Percentiles rank a stretch among this genome's conserved stretches.
Evolutionary conservation across 1,140 invertebrate species (phyloP).

Genomic region (Panulirus ornatus): DNA sequence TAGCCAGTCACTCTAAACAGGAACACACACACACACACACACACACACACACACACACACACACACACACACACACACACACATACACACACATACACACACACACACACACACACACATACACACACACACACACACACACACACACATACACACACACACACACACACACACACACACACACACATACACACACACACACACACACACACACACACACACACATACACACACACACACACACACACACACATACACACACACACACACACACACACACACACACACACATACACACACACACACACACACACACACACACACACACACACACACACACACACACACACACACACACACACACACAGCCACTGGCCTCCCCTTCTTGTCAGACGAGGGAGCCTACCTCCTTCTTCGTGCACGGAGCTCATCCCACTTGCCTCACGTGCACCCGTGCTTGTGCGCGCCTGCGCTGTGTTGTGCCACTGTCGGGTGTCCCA

Average conservation of each 20-base stretch:
- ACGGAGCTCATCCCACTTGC: too few species aligned
- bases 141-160: not conserved
- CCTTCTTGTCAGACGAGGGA: too few species aligned
- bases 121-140: not conserved
- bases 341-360: not conserved
- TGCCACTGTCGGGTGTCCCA: too few species aligned
- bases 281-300: constrained; percentile 4
- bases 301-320: not conserved
- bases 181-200: constrained; percentile 27
- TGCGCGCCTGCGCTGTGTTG: too few species aligned
- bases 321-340: not conserved
- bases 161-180: constrained; percentile 3
- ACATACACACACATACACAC: constrained; percentile 20
- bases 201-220: not conserved
- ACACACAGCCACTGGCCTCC: not conserved
- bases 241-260: constrained; percentile 1
- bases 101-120: constrained; percentile 30
- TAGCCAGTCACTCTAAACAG: too few species aligned
- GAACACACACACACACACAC: constrained; percentile 7
- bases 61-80: constrained; percentile 14
- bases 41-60: constrained; percentile 1
- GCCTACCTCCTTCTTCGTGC: too few species aligned
- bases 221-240: constrained; percentile 9
- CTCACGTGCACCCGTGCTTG: too few species aligned
- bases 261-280: constrained; percentile 16